Base-by-base conservation (phyloP, 2,113 vertebrate genomes). In the Pseudonaja textilis region DNA sequence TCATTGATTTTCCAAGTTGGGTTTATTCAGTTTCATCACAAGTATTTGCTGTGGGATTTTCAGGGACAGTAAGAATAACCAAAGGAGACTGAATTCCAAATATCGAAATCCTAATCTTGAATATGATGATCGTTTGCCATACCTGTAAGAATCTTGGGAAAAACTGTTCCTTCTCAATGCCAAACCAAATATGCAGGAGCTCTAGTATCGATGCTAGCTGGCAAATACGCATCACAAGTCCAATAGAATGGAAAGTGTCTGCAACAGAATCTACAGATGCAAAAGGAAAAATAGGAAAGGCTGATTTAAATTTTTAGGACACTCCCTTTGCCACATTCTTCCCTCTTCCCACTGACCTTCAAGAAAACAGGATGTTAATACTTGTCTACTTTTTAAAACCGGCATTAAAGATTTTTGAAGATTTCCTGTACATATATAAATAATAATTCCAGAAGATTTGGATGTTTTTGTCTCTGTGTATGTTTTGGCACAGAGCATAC, bases 181-280 rank as follows among this genome's bases (percentile, higher is more conserved):
- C 98, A 0, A 98, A 96, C 2, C 98, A 97, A 8, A 99, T 98
- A 89, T 99, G 99, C 94, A 99, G 98, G 54, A 99, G 96, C 96
- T 99, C 99, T 96, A 99, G 50, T 0, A 98, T 5, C 18, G 99
- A 99, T 20, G 98, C 86, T 93, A 98, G 97, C 94, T 99, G 99
- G 96, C 99, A 99, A 93, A 98, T 94, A 54, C 98, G 97, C 99
- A 99, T 99, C 93, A 98, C 98, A 1, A 99, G 96, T 47, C 99
- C 99, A 47, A 99, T 98, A 0, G 99, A 98, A 95, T 99, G 98
- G 95, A 99, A 99, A 0, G 98, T 99, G 96, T 99, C 99, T 0
- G 97, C 98, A 94, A 99, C 16, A 1, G 98, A 98, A 96, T 98
- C 98, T 99, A 93, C n/a, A 93, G 85, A 42, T 47, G 86, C 47